These are phyloP conservation scores for Volucella bombylans DNA, from an alignment of 2,888 invertebrate genomes.

Conservation along the genomic window DNA sequence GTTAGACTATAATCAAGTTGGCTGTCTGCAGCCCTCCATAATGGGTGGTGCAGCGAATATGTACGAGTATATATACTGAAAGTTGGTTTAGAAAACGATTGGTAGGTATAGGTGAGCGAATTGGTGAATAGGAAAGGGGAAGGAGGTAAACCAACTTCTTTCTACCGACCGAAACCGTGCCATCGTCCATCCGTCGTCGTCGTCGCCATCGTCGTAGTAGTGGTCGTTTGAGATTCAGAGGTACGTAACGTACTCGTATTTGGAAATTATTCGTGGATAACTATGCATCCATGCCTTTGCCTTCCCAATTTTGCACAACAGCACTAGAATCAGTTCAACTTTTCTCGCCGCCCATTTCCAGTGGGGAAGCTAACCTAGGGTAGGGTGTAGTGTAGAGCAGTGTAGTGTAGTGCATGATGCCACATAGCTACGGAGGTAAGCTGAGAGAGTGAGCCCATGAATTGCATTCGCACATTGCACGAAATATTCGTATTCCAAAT, in stretches of 20 bases:
- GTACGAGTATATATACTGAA: slow-evolving; percentile 7
- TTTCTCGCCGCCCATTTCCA: slow-evolving; percentile 46
- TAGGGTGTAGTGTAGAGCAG: too few relatives aligned
- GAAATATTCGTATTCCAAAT: slow-evolving; percentile 71
- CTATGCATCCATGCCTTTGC: slow-evolving; percentile 65
- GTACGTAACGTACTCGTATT: slow-evolving; percentile 40
- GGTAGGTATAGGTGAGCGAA: slow-evolving; percentile 33
- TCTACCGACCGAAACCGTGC: slow-evolving; percentile 31
- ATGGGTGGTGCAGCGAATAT: slow-evolving; percentile 19
- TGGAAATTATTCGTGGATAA: slow-evolving; percentile 72
- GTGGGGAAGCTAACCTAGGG: not conserved
- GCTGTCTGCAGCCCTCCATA: slow-evolving; percentile 51
- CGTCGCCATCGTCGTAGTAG: not conserved
- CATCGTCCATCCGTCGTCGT: not conserved
- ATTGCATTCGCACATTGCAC: slow-evolving; percentile 72
- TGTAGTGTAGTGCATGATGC: slow-evolving; percentile 41
- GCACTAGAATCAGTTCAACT: slow-evolving; percentile 38
- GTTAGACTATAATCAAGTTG: slow-evolving; percentile 74
- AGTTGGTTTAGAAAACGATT: slow-evolving; percentile 69
- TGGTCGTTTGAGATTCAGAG: slow-evolving; percentile 61
- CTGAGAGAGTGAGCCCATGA: slow-evolving; percentile 65
- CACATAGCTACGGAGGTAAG: slow-evolving; percentile 55
- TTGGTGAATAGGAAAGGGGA: slow-evolving; percentile 15
- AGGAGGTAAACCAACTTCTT: slow-evolving; percentile 37
- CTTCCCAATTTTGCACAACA: not conserved